A percentile compares a stretch with the other conserved stretches of the same genome.
These are phyloP conservation scores for Mechanitis messenoides DNA, from an alignment of 2,888 invertebrate genomes.

Conservation along the genomic window DNA sequence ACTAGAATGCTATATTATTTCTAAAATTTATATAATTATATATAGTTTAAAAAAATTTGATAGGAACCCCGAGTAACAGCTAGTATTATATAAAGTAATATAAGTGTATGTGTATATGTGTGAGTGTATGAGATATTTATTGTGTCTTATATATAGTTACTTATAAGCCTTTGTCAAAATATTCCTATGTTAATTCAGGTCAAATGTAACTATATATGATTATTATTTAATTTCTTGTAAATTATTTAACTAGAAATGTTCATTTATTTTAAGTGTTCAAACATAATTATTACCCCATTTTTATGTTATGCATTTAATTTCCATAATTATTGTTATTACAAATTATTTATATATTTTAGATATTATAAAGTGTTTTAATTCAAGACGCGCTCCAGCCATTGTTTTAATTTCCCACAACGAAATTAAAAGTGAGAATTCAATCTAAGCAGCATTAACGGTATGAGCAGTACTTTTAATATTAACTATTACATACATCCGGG, in stretches of 20 bases:
- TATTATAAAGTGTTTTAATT: no score
- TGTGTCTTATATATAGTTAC: slow-evolving; percentile 25
- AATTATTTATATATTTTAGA: no score
- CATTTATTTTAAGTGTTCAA: slow-evolving; percentile 45
- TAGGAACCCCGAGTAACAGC: no score
- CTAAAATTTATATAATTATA: no score
- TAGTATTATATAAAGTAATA: no score
- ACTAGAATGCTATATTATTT: no score
- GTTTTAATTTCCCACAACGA: slow-evolving; percentile 51
- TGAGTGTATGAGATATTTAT: slow-evolving; percentile 13
- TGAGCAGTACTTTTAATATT: slow-evolving; percentile 59
- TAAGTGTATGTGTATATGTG: no score
- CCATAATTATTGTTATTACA: no score
- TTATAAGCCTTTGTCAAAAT: slow-evolving; percentile 44
- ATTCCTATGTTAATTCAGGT: slow-evolving; percentile 65
- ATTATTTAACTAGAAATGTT: slow-evolving; percentile 34
- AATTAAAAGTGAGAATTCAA: slow-evolving; percentile 70
- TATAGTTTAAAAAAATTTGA: no score
- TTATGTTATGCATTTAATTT: no score
- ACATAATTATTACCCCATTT: slow-evolving; percentile 43
- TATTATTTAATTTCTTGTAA: slow-evolving; percentile 25
- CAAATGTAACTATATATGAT: slow-evolving; percentile 58
- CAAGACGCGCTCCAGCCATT: slow-evolving; percentile 33
- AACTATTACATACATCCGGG: slow-evolving; percentile 58
- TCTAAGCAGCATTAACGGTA: slow-evolving; percentile 59